Evolutionary conservation across 2,888 invertebrate species (phyloP).

Genomic region (Ennomos quercinarius): DNA sequence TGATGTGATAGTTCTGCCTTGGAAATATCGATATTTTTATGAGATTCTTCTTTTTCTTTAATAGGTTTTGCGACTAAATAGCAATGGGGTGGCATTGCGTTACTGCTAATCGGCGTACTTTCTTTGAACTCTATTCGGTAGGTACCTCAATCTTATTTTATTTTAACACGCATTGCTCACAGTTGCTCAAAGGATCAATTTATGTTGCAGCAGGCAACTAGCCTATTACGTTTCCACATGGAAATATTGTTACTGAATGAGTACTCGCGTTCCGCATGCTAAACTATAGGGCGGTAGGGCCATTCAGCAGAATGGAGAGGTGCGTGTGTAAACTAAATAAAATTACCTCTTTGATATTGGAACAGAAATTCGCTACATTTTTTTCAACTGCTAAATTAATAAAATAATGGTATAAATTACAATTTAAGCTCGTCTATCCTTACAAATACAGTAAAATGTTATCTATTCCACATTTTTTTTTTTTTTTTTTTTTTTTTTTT

Average conservation of each 20-base stretch:
- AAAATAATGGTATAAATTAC: no score
- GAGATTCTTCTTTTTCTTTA: no score
- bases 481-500: no score
- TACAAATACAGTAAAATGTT: neutral
- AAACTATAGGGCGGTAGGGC: neutral
- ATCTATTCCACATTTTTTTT: no score
- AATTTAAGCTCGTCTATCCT: no score
- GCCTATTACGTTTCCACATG: slow-evolving; percentile 7
- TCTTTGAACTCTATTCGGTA: no score
- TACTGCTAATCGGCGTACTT: no score
- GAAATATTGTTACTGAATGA: slow-evolving; percentile 20
- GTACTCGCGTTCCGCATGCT: slow-evolving; percentile 12
- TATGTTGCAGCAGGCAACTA: no score
- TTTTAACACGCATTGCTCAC: slow-evolving; percentile 6
- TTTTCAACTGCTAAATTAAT: no score
- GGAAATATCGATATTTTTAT: slow-evolving; percentile 42
- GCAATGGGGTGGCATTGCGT: no score
- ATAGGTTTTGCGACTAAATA: no score
- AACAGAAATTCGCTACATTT: no score
- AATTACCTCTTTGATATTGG: slow-evolving; percentile 1
- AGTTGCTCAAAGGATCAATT: slow-evolving; percentile 10
- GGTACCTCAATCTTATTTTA: neutral
- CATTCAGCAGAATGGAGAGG: slow-evolving; percentile 14
- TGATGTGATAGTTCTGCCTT: slow-evolving; percentile 42
- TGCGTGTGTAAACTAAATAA: slow-evolving; percentile 24